phyloP scores from a whole-genome alignment of 2,888 invertebrate genomes.

The Plebejus anna region DNA sequence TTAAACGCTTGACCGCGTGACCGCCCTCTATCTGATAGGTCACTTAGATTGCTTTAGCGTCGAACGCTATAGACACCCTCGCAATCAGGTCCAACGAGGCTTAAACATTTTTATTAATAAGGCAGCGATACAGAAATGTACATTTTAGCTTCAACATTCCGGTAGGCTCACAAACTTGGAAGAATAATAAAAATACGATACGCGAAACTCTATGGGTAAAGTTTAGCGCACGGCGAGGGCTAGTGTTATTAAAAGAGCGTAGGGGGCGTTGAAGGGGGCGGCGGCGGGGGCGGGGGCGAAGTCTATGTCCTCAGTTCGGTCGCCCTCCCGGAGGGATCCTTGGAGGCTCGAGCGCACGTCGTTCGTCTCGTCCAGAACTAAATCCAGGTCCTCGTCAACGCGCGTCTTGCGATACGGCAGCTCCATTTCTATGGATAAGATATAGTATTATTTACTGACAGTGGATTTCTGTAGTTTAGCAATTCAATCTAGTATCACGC shows the following conservation, averaged over 20 bases:
- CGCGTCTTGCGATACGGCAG: constrained; percentile 77
- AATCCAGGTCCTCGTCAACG: constrained; percentile 67
- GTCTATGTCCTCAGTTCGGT: constrained; percentile 67
- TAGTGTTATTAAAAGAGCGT: constrained; percentile 62
- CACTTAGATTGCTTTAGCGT: too few relatives aligned
- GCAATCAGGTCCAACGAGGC: too few relatives aligned
- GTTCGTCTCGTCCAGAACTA: constrained; percentile 65
- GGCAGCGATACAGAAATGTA: not conserved
- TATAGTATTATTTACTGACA: too few relatives aligned
- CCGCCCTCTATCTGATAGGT: too few relatives aligned
- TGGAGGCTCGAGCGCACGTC: constrained; percentile 83
- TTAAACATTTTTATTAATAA: not conserved
- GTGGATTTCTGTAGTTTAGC: too few relatives aligned
- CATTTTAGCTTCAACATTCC: not conserved
- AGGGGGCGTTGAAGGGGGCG: constrained; percentile 47
- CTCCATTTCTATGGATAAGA: constrained; percentile 78
- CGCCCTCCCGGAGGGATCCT: constrained; percentile 82
- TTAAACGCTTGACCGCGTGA: too few relatives aligned
- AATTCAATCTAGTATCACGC: too few relatives aligned
- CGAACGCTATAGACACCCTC: too few relatives aligned
- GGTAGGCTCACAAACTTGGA: constrained; percentile 11
- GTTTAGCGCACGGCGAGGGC: constrained; percentile 62
- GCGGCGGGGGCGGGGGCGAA: constrained; percentile 55
- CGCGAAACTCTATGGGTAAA: constrained; percentile 45
- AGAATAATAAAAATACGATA: constrained; percentile 27